phyloP scores from a whole-genome alignment of 2,113 vertebrate species.

The Oxygymnocypris stewartii region DNA sequence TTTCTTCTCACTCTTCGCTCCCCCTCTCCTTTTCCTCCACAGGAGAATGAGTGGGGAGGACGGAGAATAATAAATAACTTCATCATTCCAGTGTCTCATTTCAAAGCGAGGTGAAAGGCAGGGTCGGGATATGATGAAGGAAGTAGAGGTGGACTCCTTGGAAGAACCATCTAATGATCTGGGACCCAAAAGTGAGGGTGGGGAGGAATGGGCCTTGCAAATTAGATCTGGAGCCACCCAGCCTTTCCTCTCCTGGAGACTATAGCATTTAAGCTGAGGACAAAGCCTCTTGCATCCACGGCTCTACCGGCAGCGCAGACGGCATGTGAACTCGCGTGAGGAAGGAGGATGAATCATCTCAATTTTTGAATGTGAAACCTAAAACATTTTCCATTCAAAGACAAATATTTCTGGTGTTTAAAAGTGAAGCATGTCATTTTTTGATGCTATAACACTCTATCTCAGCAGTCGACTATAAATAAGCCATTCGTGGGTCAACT shows the following conservation, averaged over 20 bases:
- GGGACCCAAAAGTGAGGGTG: constrained; percentile 55
- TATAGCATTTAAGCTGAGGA: constrained; percentile 50
- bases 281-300: constrained; percentile 36
- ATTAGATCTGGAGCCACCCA: constrained; percentile 58
- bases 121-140: constrained; percentile 44
- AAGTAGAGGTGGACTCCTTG: constrained; percentile 51
- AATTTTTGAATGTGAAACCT: constrained; percentile 22
- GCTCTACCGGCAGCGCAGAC: constrained; percentile 40
- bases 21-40: constrained; percentile 45
- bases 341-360: constrained; percentile 45
- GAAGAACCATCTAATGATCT: constrained; percentile 53
- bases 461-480: neutral
- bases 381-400: constrained; percentile 37
- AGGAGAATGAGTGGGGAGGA: constrained; percentile 44
- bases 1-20: constrained; percentile 44
- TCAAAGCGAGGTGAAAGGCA: constrained; percentile 58
- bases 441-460: neutral
- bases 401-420: constrained; percentile 16
- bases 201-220: constrained; percentile 53
- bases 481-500: neutral
- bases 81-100: constrained; percentile 59
- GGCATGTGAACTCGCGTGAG: constrained; percentile 37
- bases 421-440: neutral
- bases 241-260: constrained; percentile 54
- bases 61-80: constrained; percentile 60